Percentiles rank a stretch among this genome's conserved stretches.
These are phyloP conservation scores for Haliclona indistincta DNA, from an alignment of 37 sponge, comb jelly and placozoan species.

Conservation along the genomic window DNA sequence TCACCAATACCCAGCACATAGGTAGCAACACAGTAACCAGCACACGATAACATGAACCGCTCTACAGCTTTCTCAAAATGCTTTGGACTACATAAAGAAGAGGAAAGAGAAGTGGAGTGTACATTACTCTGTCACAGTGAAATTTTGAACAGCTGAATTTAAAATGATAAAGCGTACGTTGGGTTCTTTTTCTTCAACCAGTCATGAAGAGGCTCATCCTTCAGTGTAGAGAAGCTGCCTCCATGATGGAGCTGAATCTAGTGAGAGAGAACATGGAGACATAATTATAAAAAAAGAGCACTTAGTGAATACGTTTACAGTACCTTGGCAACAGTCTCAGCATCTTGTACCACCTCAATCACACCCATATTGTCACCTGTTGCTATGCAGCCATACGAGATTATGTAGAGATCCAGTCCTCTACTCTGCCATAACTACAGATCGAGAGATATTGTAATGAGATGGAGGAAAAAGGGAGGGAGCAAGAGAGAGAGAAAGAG, in stretches of 20 bases:
- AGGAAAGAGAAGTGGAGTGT: too few relatives aligned
- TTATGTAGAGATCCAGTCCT: slow-evolving; percentile 85
- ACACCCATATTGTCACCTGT: slow-evolving; percentile 86
- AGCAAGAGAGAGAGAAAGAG: slow-evolving; percentile 25
- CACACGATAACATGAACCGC: slow-evolving; percentile 88
- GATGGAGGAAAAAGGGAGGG: not conserved
- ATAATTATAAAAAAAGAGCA: not conserved
- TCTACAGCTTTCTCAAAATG: slow-evolving; percentile 69
- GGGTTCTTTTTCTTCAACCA: slow-evolving; percentile 86
- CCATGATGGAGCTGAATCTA: slow-evolving; percentile 80
- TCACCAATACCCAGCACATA: slow-evolving; percentile 96
- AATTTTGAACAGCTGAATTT: too few relatives aligned
- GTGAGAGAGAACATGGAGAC: not conserved
- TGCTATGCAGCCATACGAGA: slow-evolving; percentile 95
- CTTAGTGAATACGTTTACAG: too few relatives aligned
- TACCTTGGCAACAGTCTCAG: slow-evolving; percentile 90
- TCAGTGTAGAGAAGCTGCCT: slow-evolving; percentile 71
- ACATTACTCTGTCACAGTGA: too few relatives aligned
- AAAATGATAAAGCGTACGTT: slow-evolving; percentile 48
- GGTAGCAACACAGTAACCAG: slow-evolving; percentile 95
- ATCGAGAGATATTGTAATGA: slow-evolving; percentile 9
- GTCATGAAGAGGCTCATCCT: slow-evolving; percentile 77
- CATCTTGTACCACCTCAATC: slow-evolving; percentile 92
- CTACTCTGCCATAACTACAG: slow-evolving; percentile 81
- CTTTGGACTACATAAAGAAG: slow-evolving; percentile 15